Evolutionary conservation across 2,888 invertebrate species (phyloP).

Genomic region (Eilema sororculum): DNA sequence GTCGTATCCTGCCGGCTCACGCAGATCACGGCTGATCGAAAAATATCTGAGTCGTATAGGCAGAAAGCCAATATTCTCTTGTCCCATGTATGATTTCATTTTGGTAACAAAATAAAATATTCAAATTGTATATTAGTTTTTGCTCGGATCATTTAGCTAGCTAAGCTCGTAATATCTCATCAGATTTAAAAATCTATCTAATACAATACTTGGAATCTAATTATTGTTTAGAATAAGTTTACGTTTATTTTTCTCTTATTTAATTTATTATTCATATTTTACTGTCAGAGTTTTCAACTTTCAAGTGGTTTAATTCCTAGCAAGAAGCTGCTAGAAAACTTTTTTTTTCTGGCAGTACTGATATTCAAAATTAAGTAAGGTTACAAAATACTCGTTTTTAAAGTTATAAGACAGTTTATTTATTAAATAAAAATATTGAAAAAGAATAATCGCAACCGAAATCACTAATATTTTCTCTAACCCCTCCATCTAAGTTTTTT

Average conservation of each 20-base stretch:
- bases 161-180: too few relatives aligned
- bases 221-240: too few relatives aligned
- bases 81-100: not conserved
- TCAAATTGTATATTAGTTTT: not conserved
- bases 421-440: too few relatives aligned
- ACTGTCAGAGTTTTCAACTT: too few relatives aligned
- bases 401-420: not conserved
- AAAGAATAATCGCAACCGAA: too few relatives aligned
- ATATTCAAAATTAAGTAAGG: not conserved
- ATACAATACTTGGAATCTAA: too few relatives aligned
- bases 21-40: not conserved
- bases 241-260: too few relatives aligned
- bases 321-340: not conserved
- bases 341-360: not conserved
- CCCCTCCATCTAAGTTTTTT: not conserved
- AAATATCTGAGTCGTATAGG: not conserved
- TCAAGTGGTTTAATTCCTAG: not conserved
- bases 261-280: too few relatives aligned
- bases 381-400: not conserved
- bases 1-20: not conserved
- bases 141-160: too few relatives aligned
- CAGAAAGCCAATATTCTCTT: constrained; percentile 1
- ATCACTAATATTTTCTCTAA: too few relatives aligned
- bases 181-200: too few relatives aligned
- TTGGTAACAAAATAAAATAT: constrained; percentile 1